Base-by-base conservation (phyloP, 2,888 invertebrate species). In the Odiellus spinosus region DNA sequence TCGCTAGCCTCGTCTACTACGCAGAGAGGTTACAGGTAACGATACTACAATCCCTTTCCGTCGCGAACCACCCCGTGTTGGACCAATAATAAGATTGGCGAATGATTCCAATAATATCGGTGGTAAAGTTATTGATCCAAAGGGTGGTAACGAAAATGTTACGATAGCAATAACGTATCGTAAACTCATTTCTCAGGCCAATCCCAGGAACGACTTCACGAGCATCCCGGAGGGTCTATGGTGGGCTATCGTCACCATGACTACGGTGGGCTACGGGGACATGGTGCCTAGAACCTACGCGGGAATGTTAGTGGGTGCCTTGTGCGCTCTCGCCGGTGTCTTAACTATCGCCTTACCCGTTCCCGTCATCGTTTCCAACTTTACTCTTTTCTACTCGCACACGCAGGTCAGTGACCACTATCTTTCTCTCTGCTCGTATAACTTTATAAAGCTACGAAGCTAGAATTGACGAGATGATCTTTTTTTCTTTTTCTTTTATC, bases 201-300 rank as follows among this genome's bases (percentile, higher is more conserved):
- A 71, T 58, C 88, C 88, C 52, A 80, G 88, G 67, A 95, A 95
- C 71, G 90, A 93, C 71, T 96, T 96, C 73, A 88, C 90, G 67
- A 91, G 90, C 69, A 96, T 96, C 73, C 95, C 95, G 40, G 73
- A 91, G 60, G 95, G 95, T 35, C 72, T 95, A 56, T 95, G 95
- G 95, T 96, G 95, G 95, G 95, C 95, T 40, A 76, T 95, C 69
- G 93, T 95, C 57, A 95, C 95, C 57, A 95, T 96, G 95, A 96
- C 95, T 58, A 91, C 90, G 1, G 93, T 95, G 49, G 95, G 95
- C 40, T 96, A 95, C 67, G 95, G 95, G 49, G 93, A 95, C 69
- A 95, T 95, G 91, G 90, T 84, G 58, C 93, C 95, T n/a, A 26
- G 46, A 17, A 95, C 95, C 39, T 95, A 95, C 67, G 83, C 90